Evolutionary conservation across 2,888 invertebrate species (phyloP).

Genomic region (Ophraella communa): DNA sequence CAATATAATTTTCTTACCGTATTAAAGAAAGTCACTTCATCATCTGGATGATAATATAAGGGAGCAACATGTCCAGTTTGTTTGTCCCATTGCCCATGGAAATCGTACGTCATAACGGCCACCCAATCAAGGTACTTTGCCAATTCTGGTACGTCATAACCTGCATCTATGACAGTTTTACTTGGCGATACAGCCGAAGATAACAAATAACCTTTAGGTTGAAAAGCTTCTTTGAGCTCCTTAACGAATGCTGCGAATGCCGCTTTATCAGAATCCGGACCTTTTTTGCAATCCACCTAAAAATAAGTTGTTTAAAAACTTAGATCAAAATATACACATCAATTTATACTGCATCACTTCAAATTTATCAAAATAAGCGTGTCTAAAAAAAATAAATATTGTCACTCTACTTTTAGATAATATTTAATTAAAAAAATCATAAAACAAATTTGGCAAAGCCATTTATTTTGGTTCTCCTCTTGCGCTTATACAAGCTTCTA

Average conservation of each 20-base stretch:
- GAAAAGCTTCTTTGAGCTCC: conserved; percentile 69
- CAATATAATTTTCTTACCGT: conserved; percentile 63
- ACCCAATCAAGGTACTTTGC: conserved; percentile 85
- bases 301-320: conserved; percentile 26
- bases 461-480: too few species aligned
- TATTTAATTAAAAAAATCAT: too few species aligned
- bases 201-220: conserved; percentile 65
- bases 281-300: conserved; percentile 84
- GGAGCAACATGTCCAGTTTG: conserved; percentile 91
- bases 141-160: conserved; percentile 79
- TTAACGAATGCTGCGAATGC: conserved; percentile 77
- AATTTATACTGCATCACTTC: too few species aligned
- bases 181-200: conserved; percentile 89
- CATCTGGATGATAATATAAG: conserved; percentile 80
- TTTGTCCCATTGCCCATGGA: conserved; percentile 91
- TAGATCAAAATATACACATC: too few species aligned
- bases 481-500: too few species aligned
- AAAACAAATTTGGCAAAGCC: too few species aligned
- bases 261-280: conserved; percentile 82
- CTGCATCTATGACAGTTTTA: conserved; percentile 85
- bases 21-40: conserved; percentile 83
- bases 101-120: conserved; percentile 92
- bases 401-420: too few species aligned
- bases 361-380: too few species aligned
- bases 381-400: too few species aligned